Evolutionary conservation across 2,797 vertebrate genomes (phyloP).

Genomic region (Salmo trutta): DNA sequence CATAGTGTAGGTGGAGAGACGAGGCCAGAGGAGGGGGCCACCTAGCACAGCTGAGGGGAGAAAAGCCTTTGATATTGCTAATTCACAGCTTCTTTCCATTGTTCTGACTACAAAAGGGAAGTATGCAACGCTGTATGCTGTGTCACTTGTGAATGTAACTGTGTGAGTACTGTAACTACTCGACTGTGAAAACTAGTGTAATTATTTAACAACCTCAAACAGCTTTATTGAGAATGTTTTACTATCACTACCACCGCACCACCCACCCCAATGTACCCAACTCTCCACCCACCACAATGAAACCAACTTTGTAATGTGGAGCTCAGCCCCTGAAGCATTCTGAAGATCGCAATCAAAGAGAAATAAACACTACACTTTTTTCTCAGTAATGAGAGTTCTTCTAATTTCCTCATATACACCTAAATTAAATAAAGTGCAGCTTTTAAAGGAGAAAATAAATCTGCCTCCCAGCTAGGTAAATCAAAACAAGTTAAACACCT

Average conservation of each 20-base stretch:
- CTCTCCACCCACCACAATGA: neutral
- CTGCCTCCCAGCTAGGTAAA: constrained; percentile 37
- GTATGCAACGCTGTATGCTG: neutral
- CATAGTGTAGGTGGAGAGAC: constrained; percentile 28
- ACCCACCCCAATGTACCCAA: neutral
- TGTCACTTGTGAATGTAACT: too few species aligned
- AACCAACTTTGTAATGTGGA: constrained; percentile 58
- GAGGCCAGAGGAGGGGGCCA: constrained; percentile 1
- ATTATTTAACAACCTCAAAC: neutral
- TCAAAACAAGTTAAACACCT: constrained; percentile 42
- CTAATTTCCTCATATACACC: constrained; percentile 31
- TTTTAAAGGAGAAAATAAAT: constrained; percentile 28
- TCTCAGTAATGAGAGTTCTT: constrained; percentile 36
- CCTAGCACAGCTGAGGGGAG: neutral
- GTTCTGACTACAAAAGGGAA: neutral
- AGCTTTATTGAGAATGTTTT: neutral
- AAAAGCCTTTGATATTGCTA: neutral
- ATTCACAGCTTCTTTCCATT: neutral
- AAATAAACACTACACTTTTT: constrained; percentile 45
- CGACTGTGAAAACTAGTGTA: neutral
- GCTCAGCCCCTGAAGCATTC: constrained; percentile 32
- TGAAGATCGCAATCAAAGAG: constrained; percentile 37
- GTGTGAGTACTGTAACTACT: neutral
- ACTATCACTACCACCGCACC: neutral
- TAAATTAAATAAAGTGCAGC: constrained; percentile 47